phyloP scores from a whole-genome alignment of 2,113 vertebrate genomes.

The Montifringilla adamsi region DNA sequence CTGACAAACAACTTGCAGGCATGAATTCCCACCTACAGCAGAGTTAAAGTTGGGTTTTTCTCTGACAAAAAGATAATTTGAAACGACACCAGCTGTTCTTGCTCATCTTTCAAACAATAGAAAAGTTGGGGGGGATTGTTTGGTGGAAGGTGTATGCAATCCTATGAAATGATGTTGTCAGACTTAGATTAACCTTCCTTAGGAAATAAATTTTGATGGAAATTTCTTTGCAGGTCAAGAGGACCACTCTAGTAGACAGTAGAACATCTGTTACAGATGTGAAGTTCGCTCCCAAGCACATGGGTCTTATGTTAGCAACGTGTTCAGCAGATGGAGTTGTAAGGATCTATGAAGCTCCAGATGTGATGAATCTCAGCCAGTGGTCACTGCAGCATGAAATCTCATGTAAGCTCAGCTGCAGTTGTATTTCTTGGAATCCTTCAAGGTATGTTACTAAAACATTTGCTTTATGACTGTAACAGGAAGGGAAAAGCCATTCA shows the following conservation, averaged over 20 bases:
- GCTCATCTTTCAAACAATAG: neutral
- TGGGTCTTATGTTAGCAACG: constrained; percentile 96
- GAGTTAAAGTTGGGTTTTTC: neutral
- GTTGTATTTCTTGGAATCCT: constrained; percentile 98
- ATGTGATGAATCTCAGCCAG: constrained; percentile 98
- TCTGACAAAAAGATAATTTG: neutral
- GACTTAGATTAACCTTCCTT: neutral
- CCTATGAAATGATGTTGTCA: neutral
- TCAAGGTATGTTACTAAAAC: constrained; percentile 81
- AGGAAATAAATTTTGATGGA: neutral
- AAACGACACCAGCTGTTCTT: neutral
- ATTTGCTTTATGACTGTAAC: neutral
- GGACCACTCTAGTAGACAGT: constrained; percentile 96
- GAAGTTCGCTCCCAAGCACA: constrained; percentile 97
- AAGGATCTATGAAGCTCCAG: constrained; percentile 95
- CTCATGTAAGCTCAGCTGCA: constrained; percentile 96
- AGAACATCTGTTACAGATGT: constrained; percentile 97
- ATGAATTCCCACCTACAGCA: neutral
- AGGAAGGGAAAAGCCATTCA: neutral
- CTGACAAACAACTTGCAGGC: neutral
- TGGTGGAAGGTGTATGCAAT: neutral
- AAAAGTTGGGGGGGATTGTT: fast-evolving
- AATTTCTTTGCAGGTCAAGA: constrained; percentile 84
- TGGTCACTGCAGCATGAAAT: constrained; percentile 98
- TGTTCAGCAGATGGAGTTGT: constrained; percentile 96